These are phyloP conservation scores for Ceratosolen solmsi DNA, from an alignment of 1,140 invertebrate species.

Conservation along the genomic window DNA sequence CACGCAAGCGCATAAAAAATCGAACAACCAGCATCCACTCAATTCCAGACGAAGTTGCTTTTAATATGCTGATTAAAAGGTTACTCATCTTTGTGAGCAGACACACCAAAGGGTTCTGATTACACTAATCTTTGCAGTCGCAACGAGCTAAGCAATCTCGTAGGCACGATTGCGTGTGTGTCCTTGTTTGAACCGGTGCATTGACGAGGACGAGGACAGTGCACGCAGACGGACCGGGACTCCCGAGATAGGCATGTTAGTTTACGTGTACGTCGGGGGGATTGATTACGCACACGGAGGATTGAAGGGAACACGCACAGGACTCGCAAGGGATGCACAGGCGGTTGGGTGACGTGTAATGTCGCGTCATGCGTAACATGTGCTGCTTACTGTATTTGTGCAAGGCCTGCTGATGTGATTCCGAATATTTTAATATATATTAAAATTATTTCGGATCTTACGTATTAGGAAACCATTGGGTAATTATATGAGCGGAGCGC, in stretches of 20 bases:
- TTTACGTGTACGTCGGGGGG: neutral
- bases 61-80: neutral
- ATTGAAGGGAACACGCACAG: neutral
- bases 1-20: neutral
- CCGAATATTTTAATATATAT: constrained; percentile 46
- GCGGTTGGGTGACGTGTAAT: neutral
- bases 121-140: neutral
- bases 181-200: neutral
- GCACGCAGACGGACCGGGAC: neutral
- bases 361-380: neutral
- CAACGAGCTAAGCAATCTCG: too few relatives aligned
- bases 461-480: neutral
- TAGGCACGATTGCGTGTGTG: neutral
- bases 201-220: neutral
- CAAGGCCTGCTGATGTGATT: too few relatives aligned
- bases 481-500: neutral
- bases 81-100: neutral
- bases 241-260: neutral
- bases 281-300: neutral
- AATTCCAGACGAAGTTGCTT: neutral
- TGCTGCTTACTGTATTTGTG: too few relatives aligned
- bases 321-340: neutral
- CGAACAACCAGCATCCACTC: neutral
- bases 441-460: constrained; percentile 23
- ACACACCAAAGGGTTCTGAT: neutral